Conservation (phyloP, 2,797 vertebrate genomes). For the Craterocephalus amniculus region DNA sequence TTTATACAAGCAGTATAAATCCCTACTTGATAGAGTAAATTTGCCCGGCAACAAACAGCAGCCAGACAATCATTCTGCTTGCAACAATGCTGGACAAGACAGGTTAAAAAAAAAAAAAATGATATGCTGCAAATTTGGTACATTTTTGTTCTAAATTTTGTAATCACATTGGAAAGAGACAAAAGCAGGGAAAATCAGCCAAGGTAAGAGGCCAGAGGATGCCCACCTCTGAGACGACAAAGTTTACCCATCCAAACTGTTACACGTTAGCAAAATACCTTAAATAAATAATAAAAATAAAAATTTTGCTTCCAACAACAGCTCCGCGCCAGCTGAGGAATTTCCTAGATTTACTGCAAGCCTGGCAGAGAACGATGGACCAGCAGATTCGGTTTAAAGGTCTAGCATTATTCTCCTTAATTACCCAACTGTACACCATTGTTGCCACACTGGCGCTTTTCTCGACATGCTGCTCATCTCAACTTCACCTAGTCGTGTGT, state of each 20-base stretch:
- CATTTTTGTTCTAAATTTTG: neutral
- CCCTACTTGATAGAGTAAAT: no score
- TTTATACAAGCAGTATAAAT: no score
- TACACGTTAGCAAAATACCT: conserved; percentile 48
- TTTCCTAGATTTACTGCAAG: conserved; percentile 54
- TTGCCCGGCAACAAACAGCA: no score
- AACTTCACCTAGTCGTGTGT: neutral
- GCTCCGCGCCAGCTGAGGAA: conserved; percentile 38
- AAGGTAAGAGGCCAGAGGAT: conserved; percentile 17
- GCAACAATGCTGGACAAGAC: no score
- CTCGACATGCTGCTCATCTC: conserved; percentile 2
- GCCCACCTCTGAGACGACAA: conserved; percentile 24
- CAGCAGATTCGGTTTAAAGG: conserved; percentile 53
- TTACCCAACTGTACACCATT: conserved; percentile 43
- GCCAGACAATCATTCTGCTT: no score
- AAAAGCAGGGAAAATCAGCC: conserved; percentile 23
- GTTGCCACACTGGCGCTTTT: conserved; percentile 38
- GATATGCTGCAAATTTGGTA: no score
- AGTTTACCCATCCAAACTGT: conserved; percentile 42
- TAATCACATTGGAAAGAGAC: neutral
- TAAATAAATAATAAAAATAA: conserved; percentile 40
- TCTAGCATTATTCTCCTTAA: conserved; percentile 72
- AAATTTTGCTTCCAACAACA: conserved; percentile 32
- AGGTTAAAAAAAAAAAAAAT: no score
- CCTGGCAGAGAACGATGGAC: conserved; percentile 55